Evolutionary conservation across 2,113 vertebrate genomes (phyloP), one percentile per base, ranked within the genome.

Genomic region (Epinephelus moara): DNA sequence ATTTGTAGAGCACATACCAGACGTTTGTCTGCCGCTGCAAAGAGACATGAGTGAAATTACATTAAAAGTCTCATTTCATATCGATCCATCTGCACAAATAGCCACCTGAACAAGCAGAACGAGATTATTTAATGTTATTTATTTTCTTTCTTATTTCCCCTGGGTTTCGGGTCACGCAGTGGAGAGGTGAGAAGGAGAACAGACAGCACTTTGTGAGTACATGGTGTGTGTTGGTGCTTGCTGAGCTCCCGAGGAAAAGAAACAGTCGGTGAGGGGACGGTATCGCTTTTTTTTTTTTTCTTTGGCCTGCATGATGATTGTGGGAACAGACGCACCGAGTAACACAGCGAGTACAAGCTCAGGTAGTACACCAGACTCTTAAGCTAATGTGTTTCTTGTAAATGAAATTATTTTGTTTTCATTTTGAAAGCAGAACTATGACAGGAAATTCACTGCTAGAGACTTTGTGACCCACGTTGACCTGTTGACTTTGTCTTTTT

Each of bases 361-460:
- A 84, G 88, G 89, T 90, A 83, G 27, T 79, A 47, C 25, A 62
- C n/a, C 17, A 37, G 3, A 30, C 14, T 47, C n/a, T 78, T 76
- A 21, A 13, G 0, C 71, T 50, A 37, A 21, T 49, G 37, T 30
- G 3, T 50, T 70, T 68, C 33, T 47, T 18, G 9, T 23, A 3
- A 37, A 53, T 14, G 4, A 49, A 47, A 53, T 55, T 52, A 5
- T 73, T 59, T n/a, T 0, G 3, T 42, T n/a, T 50, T 74, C 6
- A 68, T 23, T 23, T 62, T 74, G 33, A 53, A 66, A 64, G 49
- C 3, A 37, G 11, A 23, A 56, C 9, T 33, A 19, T 23, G 6
- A 13, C 25, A 74, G 37, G 9, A 50, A 56, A 42, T 8, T 19
- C 7, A 57, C n/a, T 23, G 50, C 17, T 37, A 2, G 30, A 70